These are phyloP conservation scores for Seira ritae DNA, from an alignment of 2,888 invertebrate genomes.

Conservation along the genomic window DNA sequence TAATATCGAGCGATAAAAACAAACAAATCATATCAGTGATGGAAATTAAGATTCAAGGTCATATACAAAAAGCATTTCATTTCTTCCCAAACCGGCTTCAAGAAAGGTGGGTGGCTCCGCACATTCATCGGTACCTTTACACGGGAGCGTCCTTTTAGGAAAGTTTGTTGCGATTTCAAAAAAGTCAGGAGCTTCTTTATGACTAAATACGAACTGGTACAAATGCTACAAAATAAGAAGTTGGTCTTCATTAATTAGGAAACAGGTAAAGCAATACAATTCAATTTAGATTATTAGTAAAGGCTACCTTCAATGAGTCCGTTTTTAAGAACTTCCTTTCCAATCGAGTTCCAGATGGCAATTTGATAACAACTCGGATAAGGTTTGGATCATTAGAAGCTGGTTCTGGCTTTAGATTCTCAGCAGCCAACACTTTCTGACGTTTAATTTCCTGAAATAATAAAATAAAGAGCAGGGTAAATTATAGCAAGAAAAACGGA, in stretches of 20 bases:
- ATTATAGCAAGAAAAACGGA: too few relatives aligned
- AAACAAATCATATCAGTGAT: too few relatives aligned
- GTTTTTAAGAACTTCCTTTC: slow-evolving; percentile 89
- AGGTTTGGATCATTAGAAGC: slow-evolving; percentile 82
- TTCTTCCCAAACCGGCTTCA: slow-evolving; percentile 89
- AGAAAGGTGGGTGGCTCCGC: slow-evolving; percentile 80
- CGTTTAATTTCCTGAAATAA: slow-evolving; percentile 74
- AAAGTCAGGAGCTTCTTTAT: slow-evolving; percentile 92
- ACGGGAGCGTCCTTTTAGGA: slow-evolving; percentile 89
- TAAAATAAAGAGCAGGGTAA: neutral
- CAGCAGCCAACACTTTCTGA: slow-evolving; percentile 76
- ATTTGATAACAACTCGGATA: slow-evolving; percentile 91
- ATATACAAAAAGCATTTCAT: slow-evolving; percentile 95
- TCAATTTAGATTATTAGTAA: slow-evolving; percentile 3
- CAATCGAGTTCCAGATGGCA: slow-evolving; percentile 92
- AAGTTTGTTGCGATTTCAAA: slow-evolving; percentile 98
- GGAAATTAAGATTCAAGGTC: slow-evolving; percentile 86
- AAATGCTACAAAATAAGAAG: slow-evolving; percentile 83
- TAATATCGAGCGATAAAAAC: neutral
- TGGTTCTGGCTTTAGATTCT: slow-evolving; percentile 82
- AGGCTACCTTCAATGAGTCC: slow-evolving; percentile 86
- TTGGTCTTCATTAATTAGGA: neutral
- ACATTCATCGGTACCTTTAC: slow-evolving; percentile 77
- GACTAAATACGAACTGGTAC: slow-evolving; percentile 96
- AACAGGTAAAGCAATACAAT: slow-evolving; percentile 8